A percentile compares a stretch with the other conserved stretches of the same genome.
Evolutionary conservation across 2,113 vertebrate species (phyloP).

Genomic region (Psilopsiagon aymara): DNA sequence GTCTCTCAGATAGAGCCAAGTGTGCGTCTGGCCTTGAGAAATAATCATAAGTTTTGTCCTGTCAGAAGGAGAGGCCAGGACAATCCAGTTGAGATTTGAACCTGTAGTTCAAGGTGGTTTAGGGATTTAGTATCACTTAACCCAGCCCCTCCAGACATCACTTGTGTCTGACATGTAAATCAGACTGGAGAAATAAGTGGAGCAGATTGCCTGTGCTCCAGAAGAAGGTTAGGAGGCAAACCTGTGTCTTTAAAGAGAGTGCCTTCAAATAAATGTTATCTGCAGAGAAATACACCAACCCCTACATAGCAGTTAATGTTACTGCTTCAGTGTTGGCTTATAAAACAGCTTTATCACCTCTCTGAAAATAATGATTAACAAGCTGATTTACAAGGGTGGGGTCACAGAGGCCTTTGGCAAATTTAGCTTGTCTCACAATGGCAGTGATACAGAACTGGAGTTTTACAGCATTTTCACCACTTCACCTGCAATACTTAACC

Average conservation of each 20-base stretch:
- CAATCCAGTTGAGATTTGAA: slow-evolving; percentile 41
- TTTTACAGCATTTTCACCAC: slow-evolving; percentile 12
- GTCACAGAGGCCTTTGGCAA: slow-evolving; percentile 43
- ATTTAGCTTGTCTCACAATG: slow-evolving; percentile 24
- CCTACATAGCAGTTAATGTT: slow-evolving; percentile 50
- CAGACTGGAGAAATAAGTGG: not conserved
- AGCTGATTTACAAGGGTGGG: slow-evolving; percentile 61
- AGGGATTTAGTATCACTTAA: slow-evolving; percentile 39
- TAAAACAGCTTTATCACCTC: slow-evolving; percentile 54
- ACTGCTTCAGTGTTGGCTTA: slow-evolving; percentile 50
- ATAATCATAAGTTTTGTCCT: slow-evolving; percentile 38
- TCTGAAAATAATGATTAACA: slow-evolving; percentile 69
- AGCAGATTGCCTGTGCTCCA: not conserved
- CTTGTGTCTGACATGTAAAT: slow-evolving; percentile 22
- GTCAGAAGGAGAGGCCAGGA: not conserved
- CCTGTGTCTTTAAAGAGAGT: slow-evolving; percentile 27
- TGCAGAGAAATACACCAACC: slow-evolving; percentile 52
- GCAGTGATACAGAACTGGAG: not conserved
- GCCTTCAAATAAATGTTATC: slow-evolving; percentile 59
- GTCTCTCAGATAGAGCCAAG: not conserved
- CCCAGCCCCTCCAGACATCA: slow-evolving; percentile 13
- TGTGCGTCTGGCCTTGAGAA: slow-evolving; percentile 46
- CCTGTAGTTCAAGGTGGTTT: slow-evolving; percentile 58
- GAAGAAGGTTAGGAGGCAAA: not conserved
- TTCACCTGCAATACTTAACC: not conserved